Conservation (phyloP, 2,113 vertebrate species). For the Rattus rattus region DNA sequence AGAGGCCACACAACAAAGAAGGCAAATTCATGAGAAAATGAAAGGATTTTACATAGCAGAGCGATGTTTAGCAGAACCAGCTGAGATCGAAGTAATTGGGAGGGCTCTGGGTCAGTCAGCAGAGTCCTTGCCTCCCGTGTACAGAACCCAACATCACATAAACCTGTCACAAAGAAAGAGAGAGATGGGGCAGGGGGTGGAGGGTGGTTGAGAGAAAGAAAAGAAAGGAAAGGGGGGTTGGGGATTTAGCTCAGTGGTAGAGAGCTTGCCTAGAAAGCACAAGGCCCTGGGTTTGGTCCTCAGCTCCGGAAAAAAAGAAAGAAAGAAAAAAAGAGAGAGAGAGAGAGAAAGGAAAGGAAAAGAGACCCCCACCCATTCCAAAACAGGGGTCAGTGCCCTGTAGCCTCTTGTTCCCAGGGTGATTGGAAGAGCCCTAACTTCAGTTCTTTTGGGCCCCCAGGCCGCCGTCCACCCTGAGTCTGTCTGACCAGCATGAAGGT, state of each 20-base stretch:
- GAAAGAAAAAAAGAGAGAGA: background rate
- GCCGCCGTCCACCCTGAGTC: background rate
- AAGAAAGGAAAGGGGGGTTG: accelerated
- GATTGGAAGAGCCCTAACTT: background rate
- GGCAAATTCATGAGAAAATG: background rate
- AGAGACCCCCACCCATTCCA: background rate
- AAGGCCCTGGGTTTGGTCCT: too few relatives aligned
- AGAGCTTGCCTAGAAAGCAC: too few relatives aligned
- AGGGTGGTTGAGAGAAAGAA: too few relatives aligned
- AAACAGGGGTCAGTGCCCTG: background rate
- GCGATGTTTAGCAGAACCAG: background rate
- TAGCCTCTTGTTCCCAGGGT: background rate
- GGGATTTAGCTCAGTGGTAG: too few relatives aligned
- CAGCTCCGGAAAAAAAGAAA: too few relatives aligned
- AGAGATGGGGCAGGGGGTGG: background rate
- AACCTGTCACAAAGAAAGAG: background rate
- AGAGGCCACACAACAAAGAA: background rate
- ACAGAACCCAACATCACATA: background rate
- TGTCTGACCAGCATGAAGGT: background rate
- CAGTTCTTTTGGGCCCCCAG: background rate
- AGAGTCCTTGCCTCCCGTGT: background rate
- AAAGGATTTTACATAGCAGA: background rate
- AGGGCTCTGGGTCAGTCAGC: background rate
- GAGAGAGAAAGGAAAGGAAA: background rate
- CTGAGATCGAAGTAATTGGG: background rate